Evolutionary conservation across 2,888 invertebrate genomes (phyloP), one percentile per base, ranked within the genome.

Genomic region (Lamellibrachia columna): DNA sequence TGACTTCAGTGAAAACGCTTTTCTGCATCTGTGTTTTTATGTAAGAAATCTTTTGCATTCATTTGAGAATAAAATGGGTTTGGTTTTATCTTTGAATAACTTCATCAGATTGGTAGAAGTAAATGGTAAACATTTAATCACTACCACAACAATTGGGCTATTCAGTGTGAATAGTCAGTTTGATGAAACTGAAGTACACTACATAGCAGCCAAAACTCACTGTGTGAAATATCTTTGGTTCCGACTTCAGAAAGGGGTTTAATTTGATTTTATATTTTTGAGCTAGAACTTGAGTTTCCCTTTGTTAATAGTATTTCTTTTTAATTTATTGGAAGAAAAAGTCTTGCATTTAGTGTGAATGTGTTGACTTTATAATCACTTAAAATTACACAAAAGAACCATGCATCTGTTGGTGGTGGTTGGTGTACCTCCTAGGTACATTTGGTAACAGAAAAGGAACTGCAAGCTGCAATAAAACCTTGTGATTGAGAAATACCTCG

Each of bases 281-380:
- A 22, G n/a, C 22, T 75, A 4, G 75, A 1, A n/a, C n/a, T 75
- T 75, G 22, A 75, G 75, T 75, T 75, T 75, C 22, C 15, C 22
- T 75, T 15, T 22, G 75, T 15, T 58, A 58, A 15, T 58, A 58
- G 58, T 58, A 11, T 58, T 58, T 58, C 8, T 75, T 75, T 75
- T 15, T 75, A 75, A 75, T 75, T 75, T 75, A 11, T 75, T 75
- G 15, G 75, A 22, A 75, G 75, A 75, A 40, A 40, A 75, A 75
- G 22, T 75, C 22, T 75, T 75, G 75, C 75, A 75, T 75, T 75
- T 75, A 75, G 75, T 75, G 75, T 75, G 75, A 75, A 75, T 75
- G 75, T 75, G 75, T 75, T 0, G 75, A 75, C 75, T 75, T 75
- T 75, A 55, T 75, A 75, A 75, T 75, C 22, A 15, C 75, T 22